Evolutionary conservation across 2,888 invertebrate species (phyloP), one percentile per base, ranked within the genome.

Genomic region (Stenodera caucasica): DNA sequence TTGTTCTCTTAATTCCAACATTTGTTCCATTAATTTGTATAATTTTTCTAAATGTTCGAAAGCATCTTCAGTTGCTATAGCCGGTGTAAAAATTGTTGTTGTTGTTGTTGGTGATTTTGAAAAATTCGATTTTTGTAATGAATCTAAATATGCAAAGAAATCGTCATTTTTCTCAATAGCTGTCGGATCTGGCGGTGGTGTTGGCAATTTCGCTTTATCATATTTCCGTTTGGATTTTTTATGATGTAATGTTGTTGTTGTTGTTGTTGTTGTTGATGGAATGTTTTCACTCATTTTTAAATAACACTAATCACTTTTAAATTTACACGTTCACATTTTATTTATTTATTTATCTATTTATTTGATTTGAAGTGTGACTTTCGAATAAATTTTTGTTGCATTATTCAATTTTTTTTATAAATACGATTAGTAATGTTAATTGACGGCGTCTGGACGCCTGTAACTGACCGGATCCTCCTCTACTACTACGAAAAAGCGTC

Each of bases 41-140:
- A 94, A 82, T 70, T 90, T 90, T 68, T 91, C 92, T 53, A 94
- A 78, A 72, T 94, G 92, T 72, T 92, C 91, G 64, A 94, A 84
- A 0, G 88, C 86, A 68, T 88, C 87, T 11, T 87, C 81, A 0
- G 87, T 84, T 15, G 85, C 85, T 67, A 86, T 82, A 0, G 85
- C 84, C 32, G 82, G 84, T 2, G 82, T 78, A 50, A 88, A 86
- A 2, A 84, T 78, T 12, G 64, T 69, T 12, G 12, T 66, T 52
- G 32, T 59, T 55, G 49, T 69, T 62, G 12, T 73, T 63, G 7
- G 65, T 66, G 21, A 45, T 12, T 18, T 18, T 45, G 45, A 23
- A 45, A 11, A 23, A 15, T 9, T 60, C 7, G 58, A 52, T 50
- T 71, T 75, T 50, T 81, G 80, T 37, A 82, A 69, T 12, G 78